These are phyloP conservation scores for Dissostichus mawsoni DNA, from an alignment of 2,113 vertebrate species.

Conservation along the genomic window DNA sequence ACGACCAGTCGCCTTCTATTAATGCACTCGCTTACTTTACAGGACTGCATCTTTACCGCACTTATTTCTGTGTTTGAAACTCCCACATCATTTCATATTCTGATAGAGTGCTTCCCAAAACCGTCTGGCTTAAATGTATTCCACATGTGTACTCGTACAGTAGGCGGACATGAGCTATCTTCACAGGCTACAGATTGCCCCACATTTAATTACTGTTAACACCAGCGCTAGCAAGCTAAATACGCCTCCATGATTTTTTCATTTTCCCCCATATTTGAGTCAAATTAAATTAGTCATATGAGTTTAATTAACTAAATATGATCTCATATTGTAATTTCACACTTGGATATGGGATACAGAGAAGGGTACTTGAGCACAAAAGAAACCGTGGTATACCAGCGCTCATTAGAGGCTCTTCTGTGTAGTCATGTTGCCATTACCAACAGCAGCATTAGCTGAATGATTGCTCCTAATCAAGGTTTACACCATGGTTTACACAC, in stretches of 20 bases:
- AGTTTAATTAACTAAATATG: conserved; percentile 81
- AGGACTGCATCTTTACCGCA: conserved; percentile 54
- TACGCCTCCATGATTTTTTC: conserved; percentile 75
- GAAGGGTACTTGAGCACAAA: conserved; percentile 64
- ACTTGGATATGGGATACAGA: conserved; percentile 72
- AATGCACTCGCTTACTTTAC: conserved; percentile 78
- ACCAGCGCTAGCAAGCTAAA: conserved; percentile 72
- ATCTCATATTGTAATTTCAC: conserved; percentile 79
- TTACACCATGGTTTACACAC: conserved; percentile 65
- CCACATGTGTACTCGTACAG: conserved; percentile 53
- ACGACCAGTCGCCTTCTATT: conserved; percentile 83
- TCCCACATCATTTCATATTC: conserved; percentile 55
- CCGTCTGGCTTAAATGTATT: conserved; percentile 45
- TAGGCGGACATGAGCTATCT: conserved; percentile 53
- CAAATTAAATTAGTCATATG: conserved; percentile 81
- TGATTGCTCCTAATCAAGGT: conserved; percentile 65
- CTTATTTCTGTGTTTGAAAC: conserved; percentile 60
- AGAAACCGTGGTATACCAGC: conserved; percentile 55
- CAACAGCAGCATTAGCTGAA: conserved; percentile 59
- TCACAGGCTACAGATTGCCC: conserved; percentile 64
- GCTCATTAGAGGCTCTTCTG: conserved; percentile 64
- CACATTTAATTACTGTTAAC: conserved; percentile 79
- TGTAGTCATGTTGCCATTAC: conserved; percentile 61
- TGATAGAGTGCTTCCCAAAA: conserved; percentile 42
- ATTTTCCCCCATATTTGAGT: conserved; percentile 69